Base-by-base conservation (phyloP, 2,797 vertebrate genomes). In the Acanthurus tractus region DNA sequence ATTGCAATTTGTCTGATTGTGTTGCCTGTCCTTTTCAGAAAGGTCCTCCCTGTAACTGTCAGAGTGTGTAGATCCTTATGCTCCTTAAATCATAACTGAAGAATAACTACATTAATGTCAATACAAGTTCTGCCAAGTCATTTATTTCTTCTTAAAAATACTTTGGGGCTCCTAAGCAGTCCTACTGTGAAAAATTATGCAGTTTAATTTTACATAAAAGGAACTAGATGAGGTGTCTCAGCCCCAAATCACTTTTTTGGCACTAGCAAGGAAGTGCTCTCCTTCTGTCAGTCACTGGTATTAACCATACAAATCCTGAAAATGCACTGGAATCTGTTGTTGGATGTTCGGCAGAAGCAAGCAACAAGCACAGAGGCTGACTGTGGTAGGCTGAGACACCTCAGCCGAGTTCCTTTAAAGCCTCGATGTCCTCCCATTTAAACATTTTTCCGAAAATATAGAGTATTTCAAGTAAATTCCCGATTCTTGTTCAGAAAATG, bases 1-100 rank as follows among this genome's bases (percentile, higher is more conserved):
- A 8, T 42, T 6, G 34, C 38, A 6, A 44, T 67, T 25, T 64
- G 18, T 69, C 17, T 0, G 3, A 40, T 20, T 48, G 44, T 57
- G 49, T 76, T 62, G 29, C 6, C 6, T 38, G 54, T 62, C 10
- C 23, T 50, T 58, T 40, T 55, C 34, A 63, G 36, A 34, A 49
- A 48, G 46, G 6, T 23, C 20, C 59, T 70, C 70, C 70, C 74
- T 74, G 70, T 34, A 38, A 8, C 70, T 77, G 50, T 62, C 55
- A 4, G 42, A 40, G 36, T 18, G 1, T 13, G 2, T 8, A 12
- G 1, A 14, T 64, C 23, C 25, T 34, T 3, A 2, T 29, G 53
- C 23, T 52, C 70, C 59, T 29, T 73, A 40, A 49, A 73, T 76
- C 58, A 36, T 54, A 34, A 46, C 64, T 53, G 44, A 63, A 34